A percentile compares a stretch with the other conserved stretches of the same genome.
Evolutionary conservation across 2,797 vertebrate species (phyloP).

Genomic region (Emydoidea blandingii): DNA sequence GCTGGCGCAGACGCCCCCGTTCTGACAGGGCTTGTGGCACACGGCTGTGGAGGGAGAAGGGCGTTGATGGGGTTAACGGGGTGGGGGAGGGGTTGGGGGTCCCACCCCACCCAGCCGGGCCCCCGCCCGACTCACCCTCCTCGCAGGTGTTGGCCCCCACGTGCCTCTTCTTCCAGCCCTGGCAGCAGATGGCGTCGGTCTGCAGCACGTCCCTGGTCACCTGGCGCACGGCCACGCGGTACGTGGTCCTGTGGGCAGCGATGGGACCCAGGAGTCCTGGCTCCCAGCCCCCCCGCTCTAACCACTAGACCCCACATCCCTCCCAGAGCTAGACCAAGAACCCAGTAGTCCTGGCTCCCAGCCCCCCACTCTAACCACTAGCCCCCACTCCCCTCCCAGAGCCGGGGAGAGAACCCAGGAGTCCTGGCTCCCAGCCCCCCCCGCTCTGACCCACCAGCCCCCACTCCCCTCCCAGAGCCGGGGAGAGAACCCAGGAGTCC

Average conservation of each 20-base stretch:
- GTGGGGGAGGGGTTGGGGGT: not conserved
- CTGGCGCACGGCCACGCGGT: conserved; percentile 71
- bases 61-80: not conserved
- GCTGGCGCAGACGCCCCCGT: conserved; percentile 63
- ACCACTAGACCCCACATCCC: not conserved
- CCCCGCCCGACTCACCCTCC: conserved; percentile 23
- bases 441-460: no score
- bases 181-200: conserved; percentile 69
- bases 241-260: conserved; percentile 68
- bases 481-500: no score
- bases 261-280: not conserved
- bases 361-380: fast-evolving
- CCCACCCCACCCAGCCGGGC: not conserved
- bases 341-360: no score
- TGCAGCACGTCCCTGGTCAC: conserved; percentile 71
- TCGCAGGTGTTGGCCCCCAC: conserved; percentile 73
- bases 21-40: conserved; percentile 75
- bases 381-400: no score
- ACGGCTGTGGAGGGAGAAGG: conserved; percentile 51
- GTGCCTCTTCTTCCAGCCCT: conserved; percentile 79
- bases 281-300: not conserved
- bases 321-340: no score
- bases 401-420: no score
- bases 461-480: no score
- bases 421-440: no score